Base-by-base conservation (phyloP, 2,888 invertebrate species). In the Cheilosia urbana region DNA sequence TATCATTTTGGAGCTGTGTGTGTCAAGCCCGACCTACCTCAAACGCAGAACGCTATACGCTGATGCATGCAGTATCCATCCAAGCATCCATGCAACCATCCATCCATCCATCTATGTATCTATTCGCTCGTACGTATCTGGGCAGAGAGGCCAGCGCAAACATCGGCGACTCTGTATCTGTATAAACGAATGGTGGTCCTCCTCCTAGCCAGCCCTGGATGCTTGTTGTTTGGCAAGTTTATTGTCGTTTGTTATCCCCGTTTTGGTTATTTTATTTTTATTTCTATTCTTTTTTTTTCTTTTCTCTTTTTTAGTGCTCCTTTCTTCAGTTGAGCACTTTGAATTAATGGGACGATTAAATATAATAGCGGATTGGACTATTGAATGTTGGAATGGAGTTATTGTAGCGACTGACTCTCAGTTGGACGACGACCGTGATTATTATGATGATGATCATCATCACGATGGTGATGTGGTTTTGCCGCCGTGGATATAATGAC, bases 271-370 rank as follows among this genome's bases (percentile, higher is more conserved):
- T 60, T 65, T 66, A 58, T 80, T 71, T 75, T 51, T 27, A 27
- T 27, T 27, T 27, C 27, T 27, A 27, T 27, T 27, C 6, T 1
- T 27, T 27, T 6, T 27, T 27, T 6, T 27, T 27, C 6, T 27
- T 27, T 24, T 24, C 6, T 27, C 7, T 27, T 27, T 27, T 27
- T 27, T 6, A 6, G 0, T 27, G 60, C 47, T 60, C 66, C 57
- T 72, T 81, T 81, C 81, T 81, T 81, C 69, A 49, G 81, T 77
- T 85, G 85, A 77, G 85, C 81, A 85, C 85, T 85, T 85, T 85
- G 85, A 85, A 85, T 85, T 85, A 85, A 85, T 85, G 85, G 85
- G 81, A 81, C 81, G 81, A 85, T 85, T 85, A 81, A 85, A 85
- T 85, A 85, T 81, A 85, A 85, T 81, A 85, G 85, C 76, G 81